A percentile compares a stretch with the other conserved stretches of the same genome.
phyloP scores from a whole-genome alignment of 2,797 vertebrate species.

The Monodelphis domestica region DNA sequence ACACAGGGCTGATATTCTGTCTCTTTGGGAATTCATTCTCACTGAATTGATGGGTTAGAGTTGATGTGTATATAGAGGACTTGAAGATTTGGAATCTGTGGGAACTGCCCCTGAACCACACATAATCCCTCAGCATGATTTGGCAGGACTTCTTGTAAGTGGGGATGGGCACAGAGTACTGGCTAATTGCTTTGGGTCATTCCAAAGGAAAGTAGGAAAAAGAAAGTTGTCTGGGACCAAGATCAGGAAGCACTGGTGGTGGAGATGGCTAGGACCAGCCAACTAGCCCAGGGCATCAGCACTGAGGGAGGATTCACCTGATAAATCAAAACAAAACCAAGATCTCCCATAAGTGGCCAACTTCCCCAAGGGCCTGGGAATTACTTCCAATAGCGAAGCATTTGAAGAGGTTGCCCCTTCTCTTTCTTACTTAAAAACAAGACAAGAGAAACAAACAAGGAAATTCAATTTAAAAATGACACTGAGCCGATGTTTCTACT shows the following conservation, averaged over 20 bases:
- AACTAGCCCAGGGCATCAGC: not conserved
- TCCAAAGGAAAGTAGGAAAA: constrained; percentile 63
- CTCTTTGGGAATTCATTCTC: constrained; percentile 42
- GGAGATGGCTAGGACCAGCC: not conserved
- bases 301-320: constrained; percentile 22
- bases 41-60: constrained; percentile 54
- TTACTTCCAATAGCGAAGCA: constrained; percentile 55
- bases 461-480: constrained; percentile 80
- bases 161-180: constrained; percentile 66
- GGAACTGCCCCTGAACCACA: constrained; percentile 63
- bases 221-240: constrained; percentile 46
- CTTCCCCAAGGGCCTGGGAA: constrained; percentile 32
- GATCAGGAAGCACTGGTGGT: constrained; percentile 19
- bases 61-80: constrained; percentile 7
- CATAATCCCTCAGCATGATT: constrained; percentile 53
- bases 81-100: constrained; percentile 58
- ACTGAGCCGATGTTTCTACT: constrained; percentile 72
- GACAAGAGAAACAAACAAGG: constrained; percentile 81
- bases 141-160: constrained; percentile 63
- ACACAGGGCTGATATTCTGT: not conserved
- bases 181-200: constrained; percentile 73
- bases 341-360: not conserved
- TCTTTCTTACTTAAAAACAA: constrained; percentile 77
- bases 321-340: constrained; percentile 23
- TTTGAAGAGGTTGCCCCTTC: constrained; percentile 51